Conservation (phyloP, 1,140 invertebrate genomes). For the Asobara japonica region DNA sequence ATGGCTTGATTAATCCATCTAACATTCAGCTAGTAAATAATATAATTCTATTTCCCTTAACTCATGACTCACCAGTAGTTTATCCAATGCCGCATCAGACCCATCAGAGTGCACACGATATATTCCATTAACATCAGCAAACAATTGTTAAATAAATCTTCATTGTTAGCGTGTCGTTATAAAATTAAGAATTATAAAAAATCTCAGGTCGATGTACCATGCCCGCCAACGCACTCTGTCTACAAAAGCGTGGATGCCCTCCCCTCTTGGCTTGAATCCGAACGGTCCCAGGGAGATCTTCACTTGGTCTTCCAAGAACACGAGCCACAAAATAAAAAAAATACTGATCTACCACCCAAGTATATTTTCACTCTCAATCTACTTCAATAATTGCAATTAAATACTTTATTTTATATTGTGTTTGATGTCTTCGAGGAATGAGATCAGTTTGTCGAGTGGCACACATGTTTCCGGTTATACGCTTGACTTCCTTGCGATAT, state of each 20-base stretch:
- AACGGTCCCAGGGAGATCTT: conserved; percentile 21
- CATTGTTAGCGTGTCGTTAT: not conserved
- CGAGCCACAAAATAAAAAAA: not conserved
- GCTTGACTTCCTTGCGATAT: not conserved
- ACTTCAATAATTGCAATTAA: not conserved
- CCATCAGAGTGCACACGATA: not conserved
- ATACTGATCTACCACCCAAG: not conserved
- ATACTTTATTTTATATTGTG: not conserved
- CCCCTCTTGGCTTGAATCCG: conserved; percentile 31
- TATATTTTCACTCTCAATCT: not conserved
- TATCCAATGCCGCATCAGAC: not conserved
- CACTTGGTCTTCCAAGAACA: conserved; percentile 25
- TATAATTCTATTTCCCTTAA: not conserved
- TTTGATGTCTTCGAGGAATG: not conserved
- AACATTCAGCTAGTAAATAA: not conserved
- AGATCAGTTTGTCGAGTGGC: not conserved
- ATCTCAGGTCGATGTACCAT: conserved; percentile 30
- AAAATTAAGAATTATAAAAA: conserved; percentile 19
- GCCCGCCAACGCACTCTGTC: conserved; percentile 29
- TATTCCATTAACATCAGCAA: not conserved
- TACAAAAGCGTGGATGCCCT: not conserved
- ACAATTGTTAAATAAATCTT: conserved; percentile 4
- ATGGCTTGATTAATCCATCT: not conserved
- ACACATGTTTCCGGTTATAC: conserved; percentile 22
- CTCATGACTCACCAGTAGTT: conserved; percentile 5